Conservation (phyloP, 1,140 invertebrate genomes). For the Rhyzopertha dominica region DNA sequence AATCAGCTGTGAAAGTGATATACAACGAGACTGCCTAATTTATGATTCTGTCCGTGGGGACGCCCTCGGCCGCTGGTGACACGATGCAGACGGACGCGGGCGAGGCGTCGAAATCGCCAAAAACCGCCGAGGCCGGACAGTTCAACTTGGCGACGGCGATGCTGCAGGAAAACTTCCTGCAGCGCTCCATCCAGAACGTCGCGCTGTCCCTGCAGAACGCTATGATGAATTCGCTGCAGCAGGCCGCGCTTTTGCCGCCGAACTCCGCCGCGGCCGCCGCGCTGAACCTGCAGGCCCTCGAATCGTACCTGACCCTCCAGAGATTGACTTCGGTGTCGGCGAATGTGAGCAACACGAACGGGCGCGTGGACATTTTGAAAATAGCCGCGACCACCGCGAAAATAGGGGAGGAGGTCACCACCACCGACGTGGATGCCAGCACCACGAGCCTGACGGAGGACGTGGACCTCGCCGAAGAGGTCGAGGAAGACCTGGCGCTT, state of each 20-base stretch:
- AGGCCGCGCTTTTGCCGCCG: constrained; percentile 67
- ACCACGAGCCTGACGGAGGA: constrained; percentile 51
- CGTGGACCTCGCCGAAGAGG: constrained; percentile 57
- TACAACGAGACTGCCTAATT: constrained; percentile 8
- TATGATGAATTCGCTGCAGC: constrained; percentile 68
- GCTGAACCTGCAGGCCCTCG: constrained; percentile 72
- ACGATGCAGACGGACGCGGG: constrained; percentile 28
- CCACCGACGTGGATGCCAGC: constrained; percentile 41
- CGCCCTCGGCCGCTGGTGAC: constrained; percentile 29
- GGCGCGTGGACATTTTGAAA: constrained; percentile 50
- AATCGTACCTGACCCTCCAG: constrained; percentile 76
- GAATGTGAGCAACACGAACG: constrained; percentile 30
- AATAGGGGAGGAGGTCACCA: constrained; percentile 52
- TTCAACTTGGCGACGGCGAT: constrained; percentile 44
- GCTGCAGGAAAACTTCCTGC: constrained; percentile 52
- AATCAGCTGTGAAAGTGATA: too few relatives aligned
- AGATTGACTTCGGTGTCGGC: constrained; percentile 50
- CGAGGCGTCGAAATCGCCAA: constrained; percentile 20
- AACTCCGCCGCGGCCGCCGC: constrained; percentile 74
- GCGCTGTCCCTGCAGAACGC: constrained; percentile 72
- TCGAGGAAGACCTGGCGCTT: constrained; percentile 56
- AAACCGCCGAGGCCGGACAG: constrained; percentile 22
- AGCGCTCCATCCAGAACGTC: constrained; percentile 57
- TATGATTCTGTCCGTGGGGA: constrained; percentile 28
- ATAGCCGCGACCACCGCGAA: constrained; percentile 53